phyloP scores from a whole-genome alignment of 2,113 vertebrate genomes.

The Pterocles gutturalis region DNA sequence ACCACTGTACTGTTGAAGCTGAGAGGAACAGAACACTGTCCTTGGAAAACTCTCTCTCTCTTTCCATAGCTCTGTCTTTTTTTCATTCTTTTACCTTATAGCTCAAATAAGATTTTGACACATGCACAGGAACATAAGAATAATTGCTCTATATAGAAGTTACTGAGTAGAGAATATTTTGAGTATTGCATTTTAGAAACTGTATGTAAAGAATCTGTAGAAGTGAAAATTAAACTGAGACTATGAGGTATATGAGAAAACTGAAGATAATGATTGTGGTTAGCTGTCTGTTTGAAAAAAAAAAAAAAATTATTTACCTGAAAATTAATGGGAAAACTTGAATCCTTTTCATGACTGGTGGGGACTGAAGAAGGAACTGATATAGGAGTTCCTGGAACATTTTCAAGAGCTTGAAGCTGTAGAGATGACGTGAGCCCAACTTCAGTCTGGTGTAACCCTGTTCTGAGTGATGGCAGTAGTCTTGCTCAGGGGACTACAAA shows the following conservation, averaged over 20 bases:
- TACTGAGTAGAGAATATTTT: not conserved
- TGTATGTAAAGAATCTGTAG: not conserved
- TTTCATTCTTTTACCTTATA: not conserved
- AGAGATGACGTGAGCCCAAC: not conserved
- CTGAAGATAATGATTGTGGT: not conserved
- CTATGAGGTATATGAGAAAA: not conserved
- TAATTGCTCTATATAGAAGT: not conserved
- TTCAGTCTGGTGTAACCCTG: not conserved
- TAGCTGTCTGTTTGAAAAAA: not conserved
- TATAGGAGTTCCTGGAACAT: not conserved
- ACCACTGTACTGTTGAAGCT: not conserved
- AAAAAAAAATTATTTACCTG: not conserved
- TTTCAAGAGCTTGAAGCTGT: not conserved
- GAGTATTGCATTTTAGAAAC: not conserved
- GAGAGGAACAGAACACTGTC: not conserved
- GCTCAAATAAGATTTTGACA: not conserved
- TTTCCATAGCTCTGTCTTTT: not conserved
- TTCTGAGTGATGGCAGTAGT: not conserved
- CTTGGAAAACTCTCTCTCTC: not conserved
- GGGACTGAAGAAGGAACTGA: not conserved
- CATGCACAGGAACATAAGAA: not conserved
- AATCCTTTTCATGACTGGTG: not conserved
- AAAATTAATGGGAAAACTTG: not conserved
- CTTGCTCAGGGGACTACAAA: not conserved
- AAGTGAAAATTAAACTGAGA: not conserved